A percentile compares a stretch with the other conserved stretches of the same genome.
Conservation (phyloP, 2,888 invertebrate species). For the Eupithecia dodoneata region DNA sequence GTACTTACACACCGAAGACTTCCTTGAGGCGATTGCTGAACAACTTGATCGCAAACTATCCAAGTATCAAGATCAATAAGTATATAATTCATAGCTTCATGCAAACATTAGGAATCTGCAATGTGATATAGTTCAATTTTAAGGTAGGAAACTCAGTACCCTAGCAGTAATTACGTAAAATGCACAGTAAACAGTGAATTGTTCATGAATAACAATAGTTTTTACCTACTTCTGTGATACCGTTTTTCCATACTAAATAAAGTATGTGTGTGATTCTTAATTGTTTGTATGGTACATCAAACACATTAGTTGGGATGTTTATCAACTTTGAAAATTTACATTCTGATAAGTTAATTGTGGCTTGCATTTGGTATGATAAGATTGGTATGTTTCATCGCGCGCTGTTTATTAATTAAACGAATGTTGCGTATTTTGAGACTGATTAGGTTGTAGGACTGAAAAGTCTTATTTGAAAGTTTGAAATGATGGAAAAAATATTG, state of each 20-base stretch:
- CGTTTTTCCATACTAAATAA: conserved; percentile 20
- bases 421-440: conserved; percentile 34
- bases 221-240: conserved; percentile 34
- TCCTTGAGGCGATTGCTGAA: conserved; percentile 91
- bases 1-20: conserved; percentile 93
- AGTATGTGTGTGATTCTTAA: conserved; percentile 14
- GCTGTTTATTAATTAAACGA: conserved; percentile 19
- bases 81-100: conserved; percentile 22
- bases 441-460: conserved; percentile 36
- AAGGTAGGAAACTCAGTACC: not conserved
- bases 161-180: not conserved
- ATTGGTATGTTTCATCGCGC: conserved; percentile 18
- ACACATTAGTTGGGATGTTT: not conserved
- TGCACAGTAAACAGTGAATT: not conserved
- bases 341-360: conserved; percentile 11
- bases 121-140: conserved; percentile 8
- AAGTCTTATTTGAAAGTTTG: conserved; percentile 18
- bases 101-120: conserved; percentile 32
- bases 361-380: conserved; percentile 22
- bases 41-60: conserved; percentile 85
- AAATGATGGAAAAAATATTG: not conserved
- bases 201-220: not conserved
- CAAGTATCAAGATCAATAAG: conserved; percentile 52
- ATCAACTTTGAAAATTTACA: conserved; percentile 14
- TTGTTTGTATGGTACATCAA: not conserved